Percentiles rank a stretch among this genome's conserved stretches.
These are phyloP conservation scores for Drosophila recens DNA, from an alignment of 2,888 invertebrate genomes.

Conservation along the genomic window DNA sequence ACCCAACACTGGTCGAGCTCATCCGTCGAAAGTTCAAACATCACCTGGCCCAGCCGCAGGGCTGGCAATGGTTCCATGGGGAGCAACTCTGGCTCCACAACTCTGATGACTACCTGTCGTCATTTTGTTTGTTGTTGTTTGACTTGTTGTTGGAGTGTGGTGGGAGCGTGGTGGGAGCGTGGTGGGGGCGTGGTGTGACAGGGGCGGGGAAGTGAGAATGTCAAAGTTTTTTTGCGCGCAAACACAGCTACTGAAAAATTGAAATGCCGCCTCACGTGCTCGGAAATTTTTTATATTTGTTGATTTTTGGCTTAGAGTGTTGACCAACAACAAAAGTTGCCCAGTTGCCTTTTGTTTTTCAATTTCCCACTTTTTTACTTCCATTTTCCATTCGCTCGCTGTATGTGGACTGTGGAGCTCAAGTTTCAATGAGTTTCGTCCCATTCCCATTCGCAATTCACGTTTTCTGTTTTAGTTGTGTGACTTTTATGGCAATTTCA, in stretches of 20 bases:
- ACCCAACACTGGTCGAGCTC: conserved; percentile 38
- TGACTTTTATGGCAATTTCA: conserved; percentile 54
- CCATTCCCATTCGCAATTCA: conserved; percentile 9
- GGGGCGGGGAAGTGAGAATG: conserved; percentile 32
- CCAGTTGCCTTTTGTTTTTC: conserved; percentile 74
- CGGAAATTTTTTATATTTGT: conserved; percentile 75
- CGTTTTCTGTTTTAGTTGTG: conserved; percentile 47
- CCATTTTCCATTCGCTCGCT: conserved; percentile 4
- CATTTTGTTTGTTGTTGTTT: conserved; percentile 55
- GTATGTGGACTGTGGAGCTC: conserved; percentile 34
- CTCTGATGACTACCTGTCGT: conserved; percentile 70
- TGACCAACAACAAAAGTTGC: conserved; percentile 76
- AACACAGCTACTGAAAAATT: conserved; percentile 71
- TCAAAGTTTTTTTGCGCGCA: conserved; percentile 67
- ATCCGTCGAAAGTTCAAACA: conserved; percentile 74
- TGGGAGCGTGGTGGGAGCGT: conserved; percentile 26
- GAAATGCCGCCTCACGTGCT: conserved; percentile 80
- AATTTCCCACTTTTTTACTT: conserved; percentile 60
- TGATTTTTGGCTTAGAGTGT: conserved; percentile 81
- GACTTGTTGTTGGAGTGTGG: conserved; percentile 35
- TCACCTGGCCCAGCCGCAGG: conserved; percentile 67
- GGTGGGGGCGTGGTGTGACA: too few relatives aligned
- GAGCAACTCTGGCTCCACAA: conserved; percentile 27
- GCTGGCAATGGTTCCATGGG: conserved; percentile 54
- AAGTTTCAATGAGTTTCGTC: conserved; percentile 57